phyloP scores from a whole-genome alignment of 2,797 vertebrate species.

The Gadopsis bispinosus region DNA sequence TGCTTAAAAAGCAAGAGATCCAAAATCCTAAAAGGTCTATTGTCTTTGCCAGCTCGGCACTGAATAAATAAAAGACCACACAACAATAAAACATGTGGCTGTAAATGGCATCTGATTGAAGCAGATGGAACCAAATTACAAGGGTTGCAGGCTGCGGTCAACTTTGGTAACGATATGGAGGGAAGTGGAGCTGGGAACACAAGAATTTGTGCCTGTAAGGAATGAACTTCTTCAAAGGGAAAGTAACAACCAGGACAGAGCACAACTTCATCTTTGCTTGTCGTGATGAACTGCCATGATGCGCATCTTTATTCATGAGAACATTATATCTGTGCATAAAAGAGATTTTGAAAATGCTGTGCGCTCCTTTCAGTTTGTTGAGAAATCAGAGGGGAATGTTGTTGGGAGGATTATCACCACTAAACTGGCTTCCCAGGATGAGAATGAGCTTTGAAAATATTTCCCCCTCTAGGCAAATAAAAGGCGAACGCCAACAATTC shows the following conservation, averaged over 20 bases:
- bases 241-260: slow-evolving; percentile 41
- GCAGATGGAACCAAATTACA: slow-evolving; percentile 58
- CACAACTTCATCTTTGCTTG: slow-evolving; percentile 42
- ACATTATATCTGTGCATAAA: slow-evolving; percentile 37
- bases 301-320: slow-evolving; percentile 71
- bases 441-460: slow-evolving; percentile 63
- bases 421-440: slow-evolving; percentile 59
- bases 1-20: neutral
- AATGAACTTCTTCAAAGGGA: slow-evolving; percentile 48
- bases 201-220: slow-evolving; percentile 21
- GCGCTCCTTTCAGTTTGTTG: slow-evolving; percentile 37
- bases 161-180: slow-evolving; percentile 26
- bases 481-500: slow-evolving; percentile 42
- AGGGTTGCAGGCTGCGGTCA: slow-evolving; percentile 42
- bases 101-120: slow-evolving; percentile 52
- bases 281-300: slow-evolving; percentile 14
- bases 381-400: slow-evolving; percentile 49
- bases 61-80: slow-evolving; percentile 43
- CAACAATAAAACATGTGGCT: slow-evolving; percentile 31
- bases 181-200: slow-evolving; percentile 26
- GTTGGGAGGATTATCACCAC: slow-evolving; percentile 66
- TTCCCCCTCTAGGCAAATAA: slow-evolving; percentile 49
- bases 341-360: slow-evolving; percentile 42
- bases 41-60: neutral
- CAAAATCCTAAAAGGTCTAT: neutral